Base-by-base conservation (phyloP, 1,140 invertebrate genomes). In the Periplaneta americana region DNA sequence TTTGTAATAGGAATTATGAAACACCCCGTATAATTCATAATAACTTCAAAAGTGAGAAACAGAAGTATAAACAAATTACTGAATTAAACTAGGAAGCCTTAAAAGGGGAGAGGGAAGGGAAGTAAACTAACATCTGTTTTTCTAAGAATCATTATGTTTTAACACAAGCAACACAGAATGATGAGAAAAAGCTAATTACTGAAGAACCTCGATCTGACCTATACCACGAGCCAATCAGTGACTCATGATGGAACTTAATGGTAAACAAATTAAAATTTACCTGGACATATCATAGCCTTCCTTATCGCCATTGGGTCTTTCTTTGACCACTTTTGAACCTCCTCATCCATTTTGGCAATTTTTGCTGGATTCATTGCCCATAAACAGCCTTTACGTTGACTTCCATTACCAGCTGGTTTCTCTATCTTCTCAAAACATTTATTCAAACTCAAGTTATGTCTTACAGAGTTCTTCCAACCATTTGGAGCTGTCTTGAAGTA, bases 361-460 rank as follows among this genome's bases (percentile, higher is more conserved):
- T 98, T 98, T 22, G 94, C 94, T 0, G 97, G 97, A 90, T 98
- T 98, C 91, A 99, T 96, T 1, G 97, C 97, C 98, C 98, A 99
- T 79, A 98, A 90, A 86, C 97, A 99, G 6, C 97, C 95, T 88
- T 96, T 96, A 80, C 95, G 90, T 87, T 95, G 94, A 84, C 93
- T 93, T 1, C 94, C 94, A 86, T 95, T 95, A n/a, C 93, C 92
- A 0, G 93, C 93, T 0, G 96, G 95, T 85, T 98, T 98, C 86
- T 98, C 97, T 81, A 98, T 98, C 88, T 99, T 99, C 87, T 98
- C 97, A 89, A 99, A 99, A 89, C 97, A 98, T 89, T 99, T 99
- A 89, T 99, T 99, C 82, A 99, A 88, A 83, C 97, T 98, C 76
- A 99, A 89, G 90, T 99, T 99, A 87, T 99, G 98, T 83, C 98